These are phyloP conservation scores for Percina caprodes DNA, from an alignment of 2,113 vertebrate species.

Conservation along the genomic window DNA sequence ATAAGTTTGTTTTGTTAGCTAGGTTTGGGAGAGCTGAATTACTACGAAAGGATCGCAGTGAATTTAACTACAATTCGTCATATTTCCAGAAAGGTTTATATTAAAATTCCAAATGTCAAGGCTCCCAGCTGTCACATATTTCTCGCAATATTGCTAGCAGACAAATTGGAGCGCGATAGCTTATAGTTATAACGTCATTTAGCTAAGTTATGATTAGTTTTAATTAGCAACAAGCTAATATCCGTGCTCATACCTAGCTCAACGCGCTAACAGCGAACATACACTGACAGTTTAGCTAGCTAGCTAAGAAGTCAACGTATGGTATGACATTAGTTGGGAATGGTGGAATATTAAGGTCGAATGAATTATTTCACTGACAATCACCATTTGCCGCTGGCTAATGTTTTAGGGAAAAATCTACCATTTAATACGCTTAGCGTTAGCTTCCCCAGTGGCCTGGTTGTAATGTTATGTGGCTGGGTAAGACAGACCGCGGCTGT, in stretches of 20 bases:
- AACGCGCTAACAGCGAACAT: background rate
- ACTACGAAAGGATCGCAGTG: background rate
- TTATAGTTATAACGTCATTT: background rate
- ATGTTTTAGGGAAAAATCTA: slow-evolving; percentile 3
- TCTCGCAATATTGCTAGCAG: background rate
- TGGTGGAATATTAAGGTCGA: too few species aligned
- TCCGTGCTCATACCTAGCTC: background rate
- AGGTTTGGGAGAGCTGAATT: background rate
- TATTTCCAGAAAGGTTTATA: background rate
- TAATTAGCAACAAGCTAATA: slow-evolving; percentile 61
- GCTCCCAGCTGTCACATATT: fast-evolving
- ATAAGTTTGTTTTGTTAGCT: background rate
- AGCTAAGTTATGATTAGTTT: slow-evolving; percentile 18
- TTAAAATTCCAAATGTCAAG: background rate
- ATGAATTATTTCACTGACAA: background rate
- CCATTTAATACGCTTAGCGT: slow-evolving; percentile 34
- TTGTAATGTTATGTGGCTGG: slow-evolving; percentile 44
- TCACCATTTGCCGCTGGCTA: background rate
- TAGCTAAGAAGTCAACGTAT: background rate
- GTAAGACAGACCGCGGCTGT: slow-evolving; percentile 37
- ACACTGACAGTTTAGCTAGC: background rate
- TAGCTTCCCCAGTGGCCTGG: slow-evolving; percentile 67
- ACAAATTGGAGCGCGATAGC: fast-evolving
- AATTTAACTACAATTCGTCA: too few species aligned
- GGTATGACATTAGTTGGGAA: background rate